Percentiles rank a stretch among this genome's conserved stretches.
These are phyloP conservation scores for Platysteira castanea DNA, from an alignment of 2,113 vertebrate species.

Conservation along the genomic window DNA sequence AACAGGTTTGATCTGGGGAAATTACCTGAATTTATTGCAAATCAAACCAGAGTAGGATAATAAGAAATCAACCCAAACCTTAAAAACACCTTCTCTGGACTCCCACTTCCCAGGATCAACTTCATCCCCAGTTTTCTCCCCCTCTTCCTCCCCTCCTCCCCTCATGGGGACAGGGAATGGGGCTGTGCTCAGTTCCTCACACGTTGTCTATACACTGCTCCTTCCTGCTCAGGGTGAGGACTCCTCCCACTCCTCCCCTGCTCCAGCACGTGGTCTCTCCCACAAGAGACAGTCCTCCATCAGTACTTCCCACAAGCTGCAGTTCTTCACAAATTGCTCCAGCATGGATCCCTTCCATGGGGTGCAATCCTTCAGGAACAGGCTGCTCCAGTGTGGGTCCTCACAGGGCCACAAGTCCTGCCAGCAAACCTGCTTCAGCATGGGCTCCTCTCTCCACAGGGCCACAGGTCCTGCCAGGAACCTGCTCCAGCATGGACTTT, in stretches of 20 bases:
- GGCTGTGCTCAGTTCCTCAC: not conserved
- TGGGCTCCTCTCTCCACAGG: not conserved
- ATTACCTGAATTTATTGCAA: not conserved
- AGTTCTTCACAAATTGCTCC: not conserved
- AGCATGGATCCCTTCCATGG: not conserved
- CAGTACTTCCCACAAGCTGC: not conserved
- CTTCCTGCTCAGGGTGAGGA: not conserved
- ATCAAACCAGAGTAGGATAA: not conserved
- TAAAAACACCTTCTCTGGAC: accelerated
- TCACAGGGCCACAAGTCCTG: not conserved
- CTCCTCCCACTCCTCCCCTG: not conserved
- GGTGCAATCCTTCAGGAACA: not conserved
- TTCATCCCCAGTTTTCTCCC: not conserved
- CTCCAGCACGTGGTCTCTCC: not conserved
- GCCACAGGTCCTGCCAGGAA: not conserved
- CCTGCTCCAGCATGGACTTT: not conserved
- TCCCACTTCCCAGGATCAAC: not conserved
- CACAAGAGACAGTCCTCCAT: not conserved
- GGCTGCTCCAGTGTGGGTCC: not conserved
- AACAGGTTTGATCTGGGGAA: not conserved
- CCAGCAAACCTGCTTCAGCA: not conserved
- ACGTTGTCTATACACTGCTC: not conserved
- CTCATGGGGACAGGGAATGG: not conserved
- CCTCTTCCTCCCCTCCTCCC: not conserved
- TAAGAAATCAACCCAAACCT: not conserved